Evolutionary conservation across 1,140 invertebrate genomes (phyloP).

Genomic region (Chrysopa pallens): DNA sequence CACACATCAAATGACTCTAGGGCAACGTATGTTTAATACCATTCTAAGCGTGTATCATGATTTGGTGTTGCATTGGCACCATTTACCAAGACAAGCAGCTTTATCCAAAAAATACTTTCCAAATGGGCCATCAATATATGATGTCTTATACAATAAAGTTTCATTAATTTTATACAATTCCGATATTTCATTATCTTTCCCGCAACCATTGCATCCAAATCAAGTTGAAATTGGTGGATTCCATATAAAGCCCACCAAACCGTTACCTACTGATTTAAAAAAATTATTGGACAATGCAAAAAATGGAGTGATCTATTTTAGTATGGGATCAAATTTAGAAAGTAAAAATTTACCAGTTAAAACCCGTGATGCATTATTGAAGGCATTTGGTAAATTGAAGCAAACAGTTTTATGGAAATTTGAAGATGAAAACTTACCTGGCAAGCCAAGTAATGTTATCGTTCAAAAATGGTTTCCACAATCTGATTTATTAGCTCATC

Average conservation of each 20-base stretch:
- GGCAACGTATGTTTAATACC: conserved; percentile 13
- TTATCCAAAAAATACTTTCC: no score
- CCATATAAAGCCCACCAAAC: neutral
- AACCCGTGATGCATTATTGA: conserved; percentile 9
- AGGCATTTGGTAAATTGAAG: conserved; percentile 15
- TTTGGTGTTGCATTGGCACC: no score
- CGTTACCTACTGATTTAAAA: conserved; percentile 19
- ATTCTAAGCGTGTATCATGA: neutral
- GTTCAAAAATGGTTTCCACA: conserved; percentile 30
- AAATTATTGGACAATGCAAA: conserved; percentile 21
- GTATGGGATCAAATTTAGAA: conserved; percentile 27
- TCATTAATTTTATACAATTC: no score
- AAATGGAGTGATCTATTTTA: conserved; percentile 34
- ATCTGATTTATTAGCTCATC: conserved; percentile 26
- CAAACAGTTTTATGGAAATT: conserved; percentile 29
- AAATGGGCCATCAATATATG: no score
- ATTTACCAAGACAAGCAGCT: no score
- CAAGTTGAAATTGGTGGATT: neutral
- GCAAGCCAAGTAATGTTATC: conserved; percentile 21
- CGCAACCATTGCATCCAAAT: neutral
- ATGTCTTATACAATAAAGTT: no score
- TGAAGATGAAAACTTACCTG: conserved; percentile 15
- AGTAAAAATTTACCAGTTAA: conserved; percentile 13
- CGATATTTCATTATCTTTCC: no score
- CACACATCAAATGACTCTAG: conserved; percentile 20